Base-by-base conservation (phyloP, 2,113 vertebrate genomes). In the Theropithecus gelada region DNA sequence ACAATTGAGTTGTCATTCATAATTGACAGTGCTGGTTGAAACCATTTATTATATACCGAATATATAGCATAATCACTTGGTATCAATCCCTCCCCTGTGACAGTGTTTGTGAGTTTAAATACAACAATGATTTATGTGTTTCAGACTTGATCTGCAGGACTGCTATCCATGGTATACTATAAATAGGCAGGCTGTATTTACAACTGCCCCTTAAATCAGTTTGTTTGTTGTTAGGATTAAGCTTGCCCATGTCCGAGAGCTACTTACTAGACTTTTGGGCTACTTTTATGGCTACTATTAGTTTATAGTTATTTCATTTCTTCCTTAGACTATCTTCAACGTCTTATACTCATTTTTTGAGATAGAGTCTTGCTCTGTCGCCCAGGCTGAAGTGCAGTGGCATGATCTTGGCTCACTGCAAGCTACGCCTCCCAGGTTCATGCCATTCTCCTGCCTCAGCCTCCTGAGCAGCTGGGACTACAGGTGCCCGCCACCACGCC, bases 121-220 rank as follows among this genome's bases (percentile, higher is more conserved):
- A 68, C 17, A 83, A 17, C n/a, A 83, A 9, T 76, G 55, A 55
- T 80, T 84, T 87, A 12, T 64, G 30, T 81, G 64, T 32, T 70
- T 79, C 94, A 59, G 1, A 78, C 38, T n/a, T 72, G 88, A 86
- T 27, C 59, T 79, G 13, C 72, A 30, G 68, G 45, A 43, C 52
- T 52, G 18, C 45, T 23, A 0, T 43, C 20, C 9, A 25, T 11
- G 9, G 20, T 23, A 2, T 16, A 0, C 25, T 27, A 4, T 43
- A 13, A 52, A 66, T 66, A 61, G 45, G 1, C 22, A 45, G n/a
- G 30, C 38, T 48, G 3, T 73, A 2, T 61, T 17, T 22, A 9
- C 16, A 82, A 11, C 23, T 45, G 8, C n/a, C 64, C n/a, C 43
- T 55, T 73, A 52, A 22, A n/a, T 82, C 14, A 38, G 11, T 92